These are phyloP conservation scores for Timema cristinae DNA, from an alignment of 2,888 invertebrate genomes.

Conservation along the genomic window DNA sequence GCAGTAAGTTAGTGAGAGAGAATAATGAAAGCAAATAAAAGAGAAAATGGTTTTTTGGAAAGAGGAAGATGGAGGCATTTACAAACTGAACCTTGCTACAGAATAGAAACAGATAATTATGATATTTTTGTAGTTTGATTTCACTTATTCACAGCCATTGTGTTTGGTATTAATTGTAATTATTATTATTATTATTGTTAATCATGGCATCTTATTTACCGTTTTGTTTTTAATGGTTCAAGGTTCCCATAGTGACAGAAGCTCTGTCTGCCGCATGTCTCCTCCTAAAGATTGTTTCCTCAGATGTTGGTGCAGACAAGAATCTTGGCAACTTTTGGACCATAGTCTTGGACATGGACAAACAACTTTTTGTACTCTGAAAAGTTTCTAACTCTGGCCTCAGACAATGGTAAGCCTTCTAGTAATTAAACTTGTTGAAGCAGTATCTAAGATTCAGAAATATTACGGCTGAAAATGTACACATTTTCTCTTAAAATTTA, in stretches of 20 bases:
- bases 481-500: too few species aligned
- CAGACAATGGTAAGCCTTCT: slow-evolving; percentile 56
- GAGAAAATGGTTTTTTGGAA: too few species aligned
- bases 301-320: slow-evolving; percentile 47
- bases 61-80: too few species aligned
- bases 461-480: too few species aligned
- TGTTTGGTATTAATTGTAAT: too few species aligned
- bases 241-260: slow-evolving; percentile 62
- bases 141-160: too few species aligned
- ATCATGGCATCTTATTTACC: not conserved
- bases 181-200: not conserved
- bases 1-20: too few species aligned
- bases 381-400: slow-evolving; percentile 66
- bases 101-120: not conserved
- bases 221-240: slow-evolving; percentile 22
- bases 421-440: too few species aligned
- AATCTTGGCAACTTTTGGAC: slow-evolving; percentile 61
- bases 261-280: slow-evolving; percentile 66
- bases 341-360: slow-evolving; percentile 67
- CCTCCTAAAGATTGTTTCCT: slow-evolving; percentile 58
- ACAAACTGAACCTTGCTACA: too few species aligned
- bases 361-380: slow-evolving; percentile 79
- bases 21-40: too few species aligned
- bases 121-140: not conserved
- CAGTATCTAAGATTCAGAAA: too few species aligned